phyloP scores from a whole-genome alignment of 2,113 vertebrate genomes.

The Apodemus sylvaticus region DNA sequence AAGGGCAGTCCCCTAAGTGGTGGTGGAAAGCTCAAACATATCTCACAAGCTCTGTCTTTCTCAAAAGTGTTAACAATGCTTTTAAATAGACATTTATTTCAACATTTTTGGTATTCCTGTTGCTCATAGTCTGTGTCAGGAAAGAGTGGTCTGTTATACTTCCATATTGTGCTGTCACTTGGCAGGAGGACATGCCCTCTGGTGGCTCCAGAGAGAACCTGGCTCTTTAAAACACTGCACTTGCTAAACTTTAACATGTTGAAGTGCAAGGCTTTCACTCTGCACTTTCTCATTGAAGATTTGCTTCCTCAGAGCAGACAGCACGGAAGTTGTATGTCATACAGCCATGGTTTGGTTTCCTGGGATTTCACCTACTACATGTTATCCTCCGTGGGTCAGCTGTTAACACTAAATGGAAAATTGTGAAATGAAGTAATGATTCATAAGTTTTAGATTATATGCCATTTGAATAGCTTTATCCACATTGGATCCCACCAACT shows the following conservation, averaged over 20 bases:
- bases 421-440: not conserved
- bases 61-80: not conserved
- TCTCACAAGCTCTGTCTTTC: conserved; percentile 53
- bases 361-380: not conserved
- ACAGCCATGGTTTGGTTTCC: not conserved
- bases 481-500: not conserved
- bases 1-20: not conserved
- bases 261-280: not conserved
- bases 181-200: not conserved
- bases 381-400: not conserved
- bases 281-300: not conserved
- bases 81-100: conserved; percentile 48
- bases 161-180: not conserved
- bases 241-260: not conserved
- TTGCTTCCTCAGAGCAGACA: not conserved
- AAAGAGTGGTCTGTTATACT: not conserved
- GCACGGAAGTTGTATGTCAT: not conserved
- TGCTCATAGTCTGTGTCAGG: not conserved
- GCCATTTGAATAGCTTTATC: not conserved
- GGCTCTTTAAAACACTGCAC: conserved; percentile 7
- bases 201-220: not conserved
- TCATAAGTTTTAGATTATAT: not conserved
- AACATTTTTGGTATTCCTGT: conserved; percentile 19
- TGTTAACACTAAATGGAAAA: not conserved
- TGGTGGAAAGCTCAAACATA: conserved; percentile 7